A percentile compares a stretch with the other conserved stretches of the same genome.
These are phyloP conservation scores for Macquaria australasica DNA, from an alignment of 2,113 vertebrate species.

Conservation along the genomic window DNA sequence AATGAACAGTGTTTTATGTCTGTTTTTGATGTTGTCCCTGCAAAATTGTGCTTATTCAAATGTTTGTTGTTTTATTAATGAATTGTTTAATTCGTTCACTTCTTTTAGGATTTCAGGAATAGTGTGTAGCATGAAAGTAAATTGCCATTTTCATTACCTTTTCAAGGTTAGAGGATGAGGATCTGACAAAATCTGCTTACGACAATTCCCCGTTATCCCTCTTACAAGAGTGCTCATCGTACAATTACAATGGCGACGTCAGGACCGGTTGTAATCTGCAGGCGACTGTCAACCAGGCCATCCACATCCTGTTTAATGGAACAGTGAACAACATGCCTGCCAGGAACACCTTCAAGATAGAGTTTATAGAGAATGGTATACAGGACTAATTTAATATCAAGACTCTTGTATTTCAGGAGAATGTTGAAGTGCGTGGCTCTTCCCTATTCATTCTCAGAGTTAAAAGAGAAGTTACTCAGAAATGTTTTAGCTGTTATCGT, in stretches of 20 bases:
- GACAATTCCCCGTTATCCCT: accelerated
- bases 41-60: neutral
- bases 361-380: accelerated
- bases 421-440: neutral
- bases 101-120: neutral
- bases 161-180: accelerated
- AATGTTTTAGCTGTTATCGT: neutral
- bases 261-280: conserved; percentile 68
- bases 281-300: accelerated
- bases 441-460: conserved; percentile 25
- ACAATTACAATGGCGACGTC: accelerated
- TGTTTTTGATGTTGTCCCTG: neutral
- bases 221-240: conserved; percentile 36
- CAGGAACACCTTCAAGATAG: conserved; percentile 17
- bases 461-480: conserved; percentile 2
- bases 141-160: neutral
- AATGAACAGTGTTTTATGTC: neutral
- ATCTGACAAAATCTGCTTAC: accelerated
- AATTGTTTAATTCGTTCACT: too few relatives aligned
- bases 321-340: conserved; percentile 10
- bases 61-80: neutral
- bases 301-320: conserved; percentile 58
- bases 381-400: accelerated
- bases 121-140: neutral
- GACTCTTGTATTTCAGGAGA: neutral